Evolutionary conservation across 2,113 vertebrate species (phyloP), one percentile per base, ranked within the genome.

Genomic region (Equus quagga): DNA sequence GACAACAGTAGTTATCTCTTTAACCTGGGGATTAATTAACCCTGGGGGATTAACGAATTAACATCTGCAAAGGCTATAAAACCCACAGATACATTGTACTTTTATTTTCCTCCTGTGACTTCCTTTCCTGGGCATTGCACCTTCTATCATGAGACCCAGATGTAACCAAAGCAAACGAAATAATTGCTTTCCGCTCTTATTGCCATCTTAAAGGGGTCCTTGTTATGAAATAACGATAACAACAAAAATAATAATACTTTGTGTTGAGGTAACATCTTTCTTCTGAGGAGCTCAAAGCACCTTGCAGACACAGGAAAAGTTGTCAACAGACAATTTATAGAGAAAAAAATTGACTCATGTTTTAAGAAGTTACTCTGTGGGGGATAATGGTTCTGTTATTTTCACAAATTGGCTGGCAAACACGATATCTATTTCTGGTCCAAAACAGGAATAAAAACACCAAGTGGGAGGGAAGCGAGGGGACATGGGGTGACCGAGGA

Each of bases 371-470:
- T 58, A 26, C 73, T 79, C 1, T 2, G 2, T 73, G 85, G 92
- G 73, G 93, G 95, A 91, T 60, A 92, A 95, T 86, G 95, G 26
- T 33, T 58, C 78, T 80, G 26, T 64, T 79, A 82, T 86, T 87
- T 92, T 96, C 72, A 87, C 89, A 96, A 31, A 86, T 81, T 21
- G 19, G 64, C 85, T 62, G 62, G 49, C 31, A 91, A 81, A 86
- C 69, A 41, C 9, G 11, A 6, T 67, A 56, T 93, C 94, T 79
- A 64, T 86, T 97, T 97, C 79, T 89, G 75, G 73, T 51, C 83
- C 94, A 93, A 89, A 62, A n/a, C 17, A 58, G 36, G 36, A 86
- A 83, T 97, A 83, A 70, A 96, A 82, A 73, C 6, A 8, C 67
- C 64, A 95, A 15, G 54, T 44, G 26, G 78, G 73, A 70, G 23